Evolutionary conservation across 2,797 vertebrate species (phyloP), one percentile per base, ranked within the genome.

Genomic region (Benthosema pterotum): DNA sequence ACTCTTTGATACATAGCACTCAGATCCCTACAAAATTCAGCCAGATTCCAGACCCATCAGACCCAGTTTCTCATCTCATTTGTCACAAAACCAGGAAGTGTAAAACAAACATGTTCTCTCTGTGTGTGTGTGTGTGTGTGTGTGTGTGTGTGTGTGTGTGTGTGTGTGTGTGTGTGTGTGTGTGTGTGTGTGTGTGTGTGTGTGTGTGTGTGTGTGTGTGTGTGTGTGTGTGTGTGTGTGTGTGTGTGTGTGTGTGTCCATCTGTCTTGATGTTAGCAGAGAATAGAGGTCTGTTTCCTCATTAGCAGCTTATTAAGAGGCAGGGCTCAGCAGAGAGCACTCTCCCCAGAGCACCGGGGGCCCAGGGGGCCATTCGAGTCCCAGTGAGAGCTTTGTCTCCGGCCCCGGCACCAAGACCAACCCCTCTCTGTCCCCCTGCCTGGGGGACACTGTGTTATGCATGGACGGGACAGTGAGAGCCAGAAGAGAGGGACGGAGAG

Each of bases 231-330:
- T 22, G 19, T 22, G 19, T 22, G 19, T 22, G 19, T 22, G 19
- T 22, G 19, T 42, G 60, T 75, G 84, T 22, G 22, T 16, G 11
- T 87, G 84, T 22, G 22, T 16, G 11, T 87, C 88, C 89, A 89
- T 90, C 89, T 91, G 88, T 90, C 89, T 87, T 86, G 78, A 83
- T 86, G 87, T 71, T 78, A 77, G 80, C 78, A 61, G 78, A 83
- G 82, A 87, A 84, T 77, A 73, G 85, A 83, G 85, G 83, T 83
- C 84, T 88, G 81, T 88, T 89, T 88, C 86, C 87, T 90, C 89
- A 89, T 91, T 90, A 91, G 89, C 86, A 87, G 88, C 88, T 84
- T 82, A 90, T 91, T 91, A 91, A 87, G 82, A 72, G 74, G 56
- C 82, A 60, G 42, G 4, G 74, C 89, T 62, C 87, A 83, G 85